A percentile compares a stretch with the other conserved stretches of the same genome.
These are phyloP conservation scores for Cephalopterus ornatus DNA, from an alignment of 2,113 vertebrate species.

Conservation along the genomic window DNA sequence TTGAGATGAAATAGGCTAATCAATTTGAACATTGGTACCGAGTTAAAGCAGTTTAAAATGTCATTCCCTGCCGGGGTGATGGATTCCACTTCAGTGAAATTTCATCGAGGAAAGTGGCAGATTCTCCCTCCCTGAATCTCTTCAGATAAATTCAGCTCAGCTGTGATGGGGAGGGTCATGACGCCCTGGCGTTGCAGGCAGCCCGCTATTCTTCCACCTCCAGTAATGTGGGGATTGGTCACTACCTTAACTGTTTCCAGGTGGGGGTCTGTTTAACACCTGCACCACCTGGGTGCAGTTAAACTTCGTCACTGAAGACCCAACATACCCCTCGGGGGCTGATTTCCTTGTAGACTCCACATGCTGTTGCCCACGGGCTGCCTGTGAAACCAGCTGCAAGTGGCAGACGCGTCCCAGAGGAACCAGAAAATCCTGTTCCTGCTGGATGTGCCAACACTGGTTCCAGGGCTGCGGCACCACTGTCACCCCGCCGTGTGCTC, in stretches of 20 bases:
- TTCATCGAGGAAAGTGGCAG: not conserved
- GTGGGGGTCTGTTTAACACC: not conserved
- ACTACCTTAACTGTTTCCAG: not conserved
- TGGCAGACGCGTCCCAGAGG: not conserved
- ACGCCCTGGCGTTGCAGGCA: not conserved
- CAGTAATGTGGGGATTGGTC: not conserved
- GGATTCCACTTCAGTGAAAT: conserved; percentile 37
- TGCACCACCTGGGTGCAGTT: not conserved
- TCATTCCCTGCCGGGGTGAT: not conserved
- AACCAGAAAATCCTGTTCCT: not conserved
- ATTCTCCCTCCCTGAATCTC: not conserved
- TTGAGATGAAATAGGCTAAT: conserved; percentile 51
- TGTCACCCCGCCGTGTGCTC: accelerated
- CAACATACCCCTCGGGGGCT: not conserved
- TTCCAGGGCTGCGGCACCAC: accelerated
- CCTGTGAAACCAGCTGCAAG: not conserved
- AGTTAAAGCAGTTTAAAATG: conserved; percentile 56
- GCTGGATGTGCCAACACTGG: not conserved
- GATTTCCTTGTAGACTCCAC: not conserved
- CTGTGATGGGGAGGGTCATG: not conserved
- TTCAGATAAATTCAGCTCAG: not conserved
- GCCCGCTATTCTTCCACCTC: not conserved
- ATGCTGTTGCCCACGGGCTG: not conserved
- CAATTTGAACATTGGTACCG: conserved; percentile 42
- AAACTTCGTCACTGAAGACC: not conserved